Conservation (phyloP, 2,888 invertebrate genomes). For the Coenonympha arcania region DNA sequence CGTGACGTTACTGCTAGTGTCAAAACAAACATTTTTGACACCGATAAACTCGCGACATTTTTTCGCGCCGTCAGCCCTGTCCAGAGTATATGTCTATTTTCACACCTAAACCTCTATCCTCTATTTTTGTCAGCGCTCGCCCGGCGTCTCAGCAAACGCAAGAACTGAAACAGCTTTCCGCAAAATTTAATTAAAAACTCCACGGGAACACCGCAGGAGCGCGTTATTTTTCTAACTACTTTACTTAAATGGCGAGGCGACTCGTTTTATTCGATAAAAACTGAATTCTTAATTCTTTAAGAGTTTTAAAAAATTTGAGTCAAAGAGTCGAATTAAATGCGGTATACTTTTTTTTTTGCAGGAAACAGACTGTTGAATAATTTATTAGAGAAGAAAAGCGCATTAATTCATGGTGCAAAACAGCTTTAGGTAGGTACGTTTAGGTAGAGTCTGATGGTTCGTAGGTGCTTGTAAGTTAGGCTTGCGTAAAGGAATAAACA, state of each 20-base stretch:
- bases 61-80: no score
- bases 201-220: constrained; percentile 9
- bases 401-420: no score
- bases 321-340: neutral
- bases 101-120: neutral
- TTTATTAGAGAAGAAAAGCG: no score
- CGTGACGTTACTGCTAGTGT: no score
- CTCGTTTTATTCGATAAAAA: constrained; percentile 11
- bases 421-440: no score
- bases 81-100: no score
- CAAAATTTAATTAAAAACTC: constrained; percentile 17
- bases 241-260: constrained; percentile 8
- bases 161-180: constrained; percentile 4
- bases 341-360: neutral
- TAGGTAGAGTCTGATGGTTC: no score
- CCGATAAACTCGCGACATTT: no score
- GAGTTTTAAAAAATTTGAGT: neutral
- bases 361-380: no score
- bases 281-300: constrained; percentile 2
- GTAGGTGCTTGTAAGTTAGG: no score
- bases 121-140: constrained; percentile 2
- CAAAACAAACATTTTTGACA: no score
- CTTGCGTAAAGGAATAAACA: no score
- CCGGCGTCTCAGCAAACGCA: constrained; percentile 3
- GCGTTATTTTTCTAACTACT: constrained; percentile 10